Conservation (phyloP, 2,888 invertebrate genomes). For the Brassicogethes aeneus region DNA sequence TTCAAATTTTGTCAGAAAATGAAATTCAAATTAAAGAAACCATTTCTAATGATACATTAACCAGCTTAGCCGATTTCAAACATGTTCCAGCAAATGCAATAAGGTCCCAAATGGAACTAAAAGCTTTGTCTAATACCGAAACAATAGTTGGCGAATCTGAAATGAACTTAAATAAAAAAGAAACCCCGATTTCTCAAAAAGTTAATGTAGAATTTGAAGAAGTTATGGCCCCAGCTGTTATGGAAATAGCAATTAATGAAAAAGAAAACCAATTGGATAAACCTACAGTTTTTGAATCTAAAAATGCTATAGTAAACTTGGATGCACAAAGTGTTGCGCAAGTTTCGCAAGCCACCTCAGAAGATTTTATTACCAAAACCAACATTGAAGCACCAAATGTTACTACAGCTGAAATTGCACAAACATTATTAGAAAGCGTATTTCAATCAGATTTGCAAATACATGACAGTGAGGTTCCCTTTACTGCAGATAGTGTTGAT, state of each 20-base stretch:
- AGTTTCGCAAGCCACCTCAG: slow-evolving; percentile 34
- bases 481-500: slow-evolving; percentile 37
- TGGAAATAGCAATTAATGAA: slow-evolving; percentile 42
- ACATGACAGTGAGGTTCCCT: slow-evolving; percentile 38
- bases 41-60: slow-evolving; percentile 46
- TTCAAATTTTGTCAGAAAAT: slow-evolving; percentile 39
- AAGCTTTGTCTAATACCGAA: slow-evolving; percentile 47
- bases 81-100: slow-evolving; percentile 42
- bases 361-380: slow-evolving; percentile 29
- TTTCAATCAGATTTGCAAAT: slow-evolving; percentile 37
- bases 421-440: slow-evolving; percentile 39
- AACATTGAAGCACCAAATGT: slow-evolving; percentile 29
- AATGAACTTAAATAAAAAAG: slow-evolving; percentile 41
- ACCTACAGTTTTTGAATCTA: slow-evolving; percentile 28
- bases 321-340: slow-evolving; percentile 41
- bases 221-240: slow-evolving; percentile 41
- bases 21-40: slow-evolving; percentile 49
- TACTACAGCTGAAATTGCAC: slow-evolving; percentile 42
- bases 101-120: slow-evolving; percentile 45
- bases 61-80: slow-evolving; percentile 37
- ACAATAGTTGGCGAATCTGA: slow-evolving; percentile 51
- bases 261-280: slow-evolving; percentile 37
- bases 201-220: slow-evolving; percentile 40
- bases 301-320: slow-evolving; percentile 35
- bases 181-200: slow-evolving; percentile 39